These are phyloP conservation scores for Benitochromis conjunctus DNA, from an alignment of 2,113 vertebrate species.

Conservation along the genomic window DNA sequence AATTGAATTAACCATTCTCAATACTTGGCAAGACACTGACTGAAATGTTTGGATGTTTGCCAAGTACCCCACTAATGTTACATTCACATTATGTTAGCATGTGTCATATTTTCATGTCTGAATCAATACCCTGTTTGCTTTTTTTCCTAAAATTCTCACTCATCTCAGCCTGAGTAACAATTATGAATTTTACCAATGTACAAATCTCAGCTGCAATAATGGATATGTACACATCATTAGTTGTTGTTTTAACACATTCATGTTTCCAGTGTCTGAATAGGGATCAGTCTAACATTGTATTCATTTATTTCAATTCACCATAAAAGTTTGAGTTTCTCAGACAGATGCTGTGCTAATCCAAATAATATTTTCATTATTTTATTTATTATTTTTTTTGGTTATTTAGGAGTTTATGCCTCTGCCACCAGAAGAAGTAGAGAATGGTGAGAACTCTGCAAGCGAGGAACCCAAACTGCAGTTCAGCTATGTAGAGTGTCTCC, in stretches of 20 bases:
- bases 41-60: background rate
- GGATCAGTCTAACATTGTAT: background rate
- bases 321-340: background rate
- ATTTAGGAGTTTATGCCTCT: constrained; percentile 91
- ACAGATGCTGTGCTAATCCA: background rate
- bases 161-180: background rate
- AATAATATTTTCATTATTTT: background rate
- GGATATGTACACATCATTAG: background rate
- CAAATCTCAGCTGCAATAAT: background rate
- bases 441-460: constrained; percentile 86
- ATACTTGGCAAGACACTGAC: too few relatives aligned
- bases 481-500: constrained; percentile 95
- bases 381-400: background rate
- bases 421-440: constrained; percentile 94
- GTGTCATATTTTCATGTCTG: background rate
- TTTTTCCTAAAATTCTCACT: background rate
- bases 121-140: background rate
- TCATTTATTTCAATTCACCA: background rate
- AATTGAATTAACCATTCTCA: background rate
- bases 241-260: background rate
- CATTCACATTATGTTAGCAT: background rate
- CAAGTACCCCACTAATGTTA: background rate
- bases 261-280: background rate
- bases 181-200: background rate
- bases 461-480: constrained; percentile 97